phyloP scores from a whole-genome alignment of 2,113 vertebrate species.

The Melanerpes aurifrons region DNA sequence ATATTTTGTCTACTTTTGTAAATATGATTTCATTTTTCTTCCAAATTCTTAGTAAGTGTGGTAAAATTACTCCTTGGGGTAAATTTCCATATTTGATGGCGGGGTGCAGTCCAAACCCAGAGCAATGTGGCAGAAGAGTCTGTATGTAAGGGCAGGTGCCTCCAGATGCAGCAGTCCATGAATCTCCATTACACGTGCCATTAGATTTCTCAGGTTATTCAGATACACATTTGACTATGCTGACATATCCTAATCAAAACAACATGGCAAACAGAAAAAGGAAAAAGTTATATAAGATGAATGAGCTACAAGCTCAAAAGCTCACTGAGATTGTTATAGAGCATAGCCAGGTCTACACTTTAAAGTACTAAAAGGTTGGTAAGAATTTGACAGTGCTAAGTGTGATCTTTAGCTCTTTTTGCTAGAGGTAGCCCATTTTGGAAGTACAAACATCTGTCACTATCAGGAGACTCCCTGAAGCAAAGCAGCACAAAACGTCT shows the following conservation, averaged over 20 bases:
- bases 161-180: background rate
- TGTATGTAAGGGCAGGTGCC: background rate
- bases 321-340: background rate
- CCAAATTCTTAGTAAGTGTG: no score
- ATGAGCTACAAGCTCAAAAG: background rate
- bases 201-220: background rate
- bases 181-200: background rate
- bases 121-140: background rate
- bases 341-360: background rate
- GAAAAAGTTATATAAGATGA: background rate
- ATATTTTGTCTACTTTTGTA: no score
- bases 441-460: background rate
- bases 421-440: background rate
- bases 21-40: no score
- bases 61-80: no score
- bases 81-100: no score
- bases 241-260: slow-evolving; percentile 5
- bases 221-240: background rate
- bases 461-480: background rate
- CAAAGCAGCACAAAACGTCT: background rate
- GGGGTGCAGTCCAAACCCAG: no score
- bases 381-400: background rate
- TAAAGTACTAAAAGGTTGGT: background rate
- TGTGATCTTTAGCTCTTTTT: background rate
- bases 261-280: background rate